phyloP scores from a whole-genome alignment of 2,888 invertebrate species.

The Limenitis arthemis region DNA sequence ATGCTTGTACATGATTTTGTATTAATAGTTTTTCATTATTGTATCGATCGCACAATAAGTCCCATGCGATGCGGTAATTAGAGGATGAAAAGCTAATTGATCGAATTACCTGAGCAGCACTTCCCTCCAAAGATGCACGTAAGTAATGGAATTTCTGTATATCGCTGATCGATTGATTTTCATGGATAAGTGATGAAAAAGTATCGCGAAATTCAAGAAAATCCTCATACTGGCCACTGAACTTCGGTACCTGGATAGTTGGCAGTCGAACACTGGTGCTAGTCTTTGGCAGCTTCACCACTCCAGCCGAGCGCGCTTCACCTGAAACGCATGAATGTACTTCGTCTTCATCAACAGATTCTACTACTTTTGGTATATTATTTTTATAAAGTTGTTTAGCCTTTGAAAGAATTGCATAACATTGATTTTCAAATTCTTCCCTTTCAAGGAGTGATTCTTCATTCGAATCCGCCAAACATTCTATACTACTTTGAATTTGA shows the following conservation, averaged over 20 bases:
- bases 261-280: background rate
- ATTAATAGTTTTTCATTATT: background rate
- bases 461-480: background rate
- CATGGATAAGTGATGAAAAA: background rate
- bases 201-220: constrained; percentile 13
- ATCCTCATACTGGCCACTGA: too few relatives aligned
- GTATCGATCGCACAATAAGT: constrained; percentile 1
- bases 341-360: background rate
- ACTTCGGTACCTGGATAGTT: background rate
- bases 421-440: background rate
- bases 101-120: constrained; percentile 16
- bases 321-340: background rate
- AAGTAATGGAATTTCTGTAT: constrained; percentile 29
- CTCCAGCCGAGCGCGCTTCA: background rate
- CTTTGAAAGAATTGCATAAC: background rate
- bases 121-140: constrained; percentile 18
- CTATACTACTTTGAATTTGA: background rate
- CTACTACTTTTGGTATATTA: background rate
- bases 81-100: constrained; percentile 18
- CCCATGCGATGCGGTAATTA: constrained; percentile 15
- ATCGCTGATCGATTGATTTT: background rate
- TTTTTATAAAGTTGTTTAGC: background rate
- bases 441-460: background rate
- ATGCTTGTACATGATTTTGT: constrained; percentile 5
- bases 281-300: background rate